These are phyloP conservation scores for Catharus ustulatus DNA, from an alignment of 2,797 vertebrate genomes.

Conservation along the genomic window DNA sequence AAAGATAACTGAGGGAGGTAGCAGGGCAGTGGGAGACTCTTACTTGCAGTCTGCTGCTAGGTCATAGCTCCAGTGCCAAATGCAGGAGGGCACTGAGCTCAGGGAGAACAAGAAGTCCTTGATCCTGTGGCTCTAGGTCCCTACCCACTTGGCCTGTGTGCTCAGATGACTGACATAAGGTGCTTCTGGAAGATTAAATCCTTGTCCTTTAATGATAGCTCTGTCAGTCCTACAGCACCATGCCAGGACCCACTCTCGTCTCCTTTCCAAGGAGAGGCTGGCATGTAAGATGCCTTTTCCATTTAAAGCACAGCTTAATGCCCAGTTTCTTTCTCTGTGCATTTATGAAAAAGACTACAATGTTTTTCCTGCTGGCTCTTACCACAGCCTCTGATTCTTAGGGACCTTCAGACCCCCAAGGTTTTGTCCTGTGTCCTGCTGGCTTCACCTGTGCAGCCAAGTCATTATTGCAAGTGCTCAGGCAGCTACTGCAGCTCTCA, in stretches of 20 bases:
- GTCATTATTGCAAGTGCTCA: not conserved
- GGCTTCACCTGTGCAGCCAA: not conserved
- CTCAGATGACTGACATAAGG: not conserved
- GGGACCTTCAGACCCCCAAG: not conserved
- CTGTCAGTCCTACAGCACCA: not conserved
- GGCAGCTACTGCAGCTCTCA: not conserved
- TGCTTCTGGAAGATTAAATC: slow-evolving; percentile 3
- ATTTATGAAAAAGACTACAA: not conserved
- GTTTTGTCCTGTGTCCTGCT: not conserved
- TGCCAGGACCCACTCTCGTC: not conserved
- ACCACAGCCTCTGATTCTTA: not conserved
- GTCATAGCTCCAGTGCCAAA: not conserved
- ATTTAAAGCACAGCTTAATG: not conserved
- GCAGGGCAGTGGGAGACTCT: not conserved
- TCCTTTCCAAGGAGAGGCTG: not conserved
- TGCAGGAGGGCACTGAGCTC: not conserved
- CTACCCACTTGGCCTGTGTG: not conserved
- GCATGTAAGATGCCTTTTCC: not conserved
- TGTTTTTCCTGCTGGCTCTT: not conserved
- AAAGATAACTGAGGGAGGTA: not conserved
- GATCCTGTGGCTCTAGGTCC: not conserved
- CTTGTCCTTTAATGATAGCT: not conserved
- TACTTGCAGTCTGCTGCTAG: not conserved
- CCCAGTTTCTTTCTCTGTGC: not conserved
- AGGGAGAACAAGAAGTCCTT: not conserved